Percentiles rank a stretch among this genome's conserved stretches.
phyloP scores from a whole-genome alignment of 2,113 vertebrate genomes.

The Sturnus vulgaris region DNA sequence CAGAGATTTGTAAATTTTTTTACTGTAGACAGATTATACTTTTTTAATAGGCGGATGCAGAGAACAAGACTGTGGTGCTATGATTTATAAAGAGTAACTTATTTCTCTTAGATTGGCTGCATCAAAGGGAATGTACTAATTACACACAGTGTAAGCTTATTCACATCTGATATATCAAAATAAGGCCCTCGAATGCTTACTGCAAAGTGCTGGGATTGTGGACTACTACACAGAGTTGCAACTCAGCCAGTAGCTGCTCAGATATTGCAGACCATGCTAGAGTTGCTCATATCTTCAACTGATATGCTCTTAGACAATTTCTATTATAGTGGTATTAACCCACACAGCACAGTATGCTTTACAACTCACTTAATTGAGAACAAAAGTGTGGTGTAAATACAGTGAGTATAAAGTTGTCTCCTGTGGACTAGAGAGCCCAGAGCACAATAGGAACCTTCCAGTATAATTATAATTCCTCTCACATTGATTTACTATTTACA shows the following conservation, averaged over 20 bases:
- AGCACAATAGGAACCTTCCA: background rate
- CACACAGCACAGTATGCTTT: background rate
- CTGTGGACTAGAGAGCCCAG: background rate
- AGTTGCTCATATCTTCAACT: background rate
- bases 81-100: background rate
- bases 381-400: background rate
- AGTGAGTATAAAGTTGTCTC: background rate
- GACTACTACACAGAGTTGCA: fast-evolving
- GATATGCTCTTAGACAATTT: background rate
- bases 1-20: background rate
- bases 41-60: background rate
- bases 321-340: background rate
- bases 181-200: background rate
- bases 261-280: background rate
- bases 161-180: background rate
- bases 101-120: background rate
- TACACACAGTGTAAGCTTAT: background rate
- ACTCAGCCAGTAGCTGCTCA: background rate
- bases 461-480: background rate
- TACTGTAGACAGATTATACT: background rate
- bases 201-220: background rate
- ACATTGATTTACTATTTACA: background rate
- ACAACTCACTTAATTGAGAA: background rate
- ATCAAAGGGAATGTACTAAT: background rate
- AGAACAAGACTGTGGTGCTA: background rate